phyloP scores from a whole-genome alignment of 1,140 invertebrate genomes.

The Aricia agestis region DNA sequence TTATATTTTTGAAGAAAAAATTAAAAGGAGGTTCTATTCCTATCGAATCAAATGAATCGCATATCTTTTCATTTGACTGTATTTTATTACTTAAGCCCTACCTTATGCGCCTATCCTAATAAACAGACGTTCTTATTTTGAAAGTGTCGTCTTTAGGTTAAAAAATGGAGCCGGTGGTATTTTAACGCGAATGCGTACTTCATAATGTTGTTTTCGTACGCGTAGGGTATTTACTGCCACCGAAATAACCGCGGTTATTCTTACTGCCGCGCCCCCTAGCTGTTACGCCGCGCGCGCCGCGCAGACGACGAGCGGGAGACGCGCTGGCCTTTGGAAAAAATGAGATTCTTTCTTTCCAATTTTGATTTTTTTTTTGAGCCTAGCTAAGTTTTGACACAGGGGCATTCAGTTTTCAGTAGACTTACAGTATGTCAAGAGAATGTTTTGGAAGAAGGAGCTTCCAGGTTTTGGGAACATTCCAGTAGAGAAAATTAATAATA shows the following conservation, averaged over 20 bases:
- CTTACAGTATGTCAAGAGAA: too few relatives aligned
- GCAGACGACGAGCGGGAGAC: constrained; percentile 22
- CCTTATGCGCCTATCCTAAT: too few relatives aligned
- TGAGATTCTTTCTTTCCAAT: not conserved
- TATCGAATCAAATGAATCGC: not conserved
- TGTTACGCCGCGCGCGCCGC: constrained; percentile 36
- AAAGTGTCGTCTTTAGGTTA: not conserved
- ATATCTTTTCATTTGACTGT: not conserved
- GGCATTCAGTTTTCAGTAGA: too few relatives aligned
- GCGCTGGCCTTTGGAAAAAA: constrained; percentile 17
- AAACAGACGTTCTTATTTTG: not conserved
- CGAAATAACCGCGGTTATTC: constrained; percentile 59
- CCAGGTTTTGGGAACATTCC: too few relatives aligned
- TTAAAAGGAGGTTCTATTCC: too few relatives aligned
- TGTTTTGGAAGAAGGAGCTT: too few relatives aligned
- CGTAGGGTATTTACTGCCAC: constrained; percentile 49
- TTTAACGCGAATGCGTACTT: constrained; percentile 17
- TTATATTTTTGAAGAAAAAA: too few relatives aligned
- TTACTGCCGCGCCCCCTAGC: constrained; percentile 41
- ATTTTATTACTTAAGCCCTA: too few relatives aligned
- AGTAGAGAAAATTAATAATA: too few relatives aligned
- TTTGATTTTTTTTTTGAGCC: too few relatives aligned
- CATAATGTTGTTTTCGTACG: constrained; percentile 53
- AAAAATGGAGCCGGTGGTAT: not conserved
- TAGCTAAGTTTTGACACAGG: too few relatives aligned